Base-by-base conservation (phyloP, 2,797 vertebrate species). In the Numenius phaeopus region DNA sequence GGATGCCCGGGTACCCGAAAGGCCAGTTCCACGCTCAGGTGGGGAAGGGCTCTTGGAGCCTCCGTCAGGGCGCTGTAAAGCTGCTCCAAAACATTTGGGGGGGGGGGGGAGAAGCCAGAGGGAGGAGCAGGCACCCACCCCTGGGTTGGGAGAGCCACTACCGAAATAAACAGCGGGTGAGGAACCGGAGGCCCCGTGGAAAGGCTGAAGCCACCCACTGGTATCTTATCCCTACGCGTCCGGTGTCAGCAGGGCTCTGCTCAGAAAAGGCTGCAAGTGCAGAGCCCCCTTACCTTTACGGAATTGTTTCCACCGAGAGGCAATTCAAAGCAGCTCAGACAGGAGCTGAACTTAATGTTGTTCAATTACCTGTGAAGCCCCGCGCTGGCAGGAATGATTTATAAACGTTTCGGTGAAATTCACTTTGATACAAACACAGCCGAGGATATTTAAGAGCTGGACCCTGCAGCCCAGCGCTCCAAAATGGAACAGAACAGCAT, bases 171-270 rank as follows among this genome's bases (percentile, higher is more conserved):
- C 7, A 9, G 3, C 0, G 0, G 6, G 10, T 44, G 16, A 64
- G 52, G 65, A 83, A 66, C 2, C 2, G 2, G 52, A 50, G 52
- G 30, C 40, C 58, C 10, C 2, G 1, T 7, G 69, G n/a, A 32
- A 32, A 42, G 75, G 66, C 62, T 26, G 83, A 26, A 52, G 46
- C n/a, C 0, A 0, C 10, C 1, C 27, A 17, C 2, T 39, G 11
- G 34, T 6, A 39, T 34, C 42, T n/a, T 1, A 0, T 20, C 4
- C 26, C 37, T 7, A 2, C 0, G 1, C 0, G 23, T 1, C 75
- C 15, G 4, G 0, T 3, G 30, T 3, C 4, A 0, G 39, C 61
- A 49, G 21, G 10, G 75, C 55, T 39, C 59, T 3, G 42, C 6
- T 4, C 29, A 18, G 54, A 20, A 39, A 9, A 4, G 40, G 9